These are phyloP conservation scores for Troglohyphantes excavatus DNA, from an alignment of 2,888 invertebrate genomes.

Conservation along the genomic window DNA sequence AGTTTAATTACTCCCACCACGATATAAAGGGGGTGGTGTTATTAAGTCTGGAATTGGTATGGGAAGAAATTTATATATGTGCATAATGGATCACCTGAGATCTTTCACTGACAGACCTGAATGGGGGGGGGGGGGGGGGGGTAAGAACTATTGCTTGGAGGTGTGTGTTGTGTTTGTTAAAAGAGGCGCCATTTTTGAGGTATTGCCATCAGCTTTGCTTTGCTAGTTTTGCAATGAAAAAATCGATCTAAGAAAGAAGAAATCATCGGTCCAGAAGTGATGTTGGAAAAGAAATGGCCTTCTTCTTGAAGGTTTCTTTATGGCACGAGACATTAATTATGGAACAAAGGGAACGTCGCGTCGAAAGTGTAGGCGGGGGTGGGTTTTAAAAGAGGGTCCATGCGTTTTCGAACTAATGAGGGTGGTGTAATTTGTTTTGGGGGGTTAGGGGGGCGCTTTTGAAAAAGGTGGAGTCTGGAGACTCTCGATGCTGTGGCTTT, in stretches of 20 bases:
- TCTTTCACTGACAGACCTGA: slow-evolving; percentile 42
- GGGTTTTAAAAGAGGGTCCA: background rate
- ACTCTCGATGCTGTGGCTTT: background rate
- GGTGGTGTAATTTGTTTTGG: background rate
- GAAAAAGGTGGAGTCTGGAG: background rate
- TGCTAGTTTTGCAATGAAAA: background rate
- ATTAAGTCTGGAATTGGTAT: slow-evolving; percentile 41
- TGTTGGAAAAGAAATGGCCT: background rate
- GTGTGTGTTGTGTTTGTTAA: slow-evolving; percentile 23
- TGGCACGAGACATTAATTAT: background rate
- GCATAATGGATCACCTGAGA: slow-evolving; percentile 37
- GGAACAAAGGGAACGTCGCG: background rate
- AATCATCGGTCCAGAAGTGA: slow-evolving; percentile 2
- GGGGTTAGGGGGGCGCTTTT: background rate
- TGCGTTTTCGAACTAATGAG: background rate
- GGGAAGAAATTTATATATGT: slow-evolving; percentile 40
- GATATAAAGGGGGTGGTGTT: slow-evolving; percentile 36
- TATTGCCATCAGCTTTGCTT: background rate
- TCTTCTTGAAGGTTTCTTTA: background rate
- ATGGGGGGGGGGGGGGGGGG: background rate
- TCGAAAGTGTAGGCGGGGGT: background rate
- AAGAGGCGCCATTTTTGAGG: slow-evolving; percentile 3
- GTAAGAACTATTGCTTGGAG: slow-evolving; percentile 24
- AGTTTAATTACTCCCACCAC: slow-evolving; percentile 45
- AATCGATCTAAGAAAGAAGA: background rate